Evolutionary conservation across 2,797 vertebrate genomes (phyloP).

Genomic region (Dryobates pubescens): DNA sequence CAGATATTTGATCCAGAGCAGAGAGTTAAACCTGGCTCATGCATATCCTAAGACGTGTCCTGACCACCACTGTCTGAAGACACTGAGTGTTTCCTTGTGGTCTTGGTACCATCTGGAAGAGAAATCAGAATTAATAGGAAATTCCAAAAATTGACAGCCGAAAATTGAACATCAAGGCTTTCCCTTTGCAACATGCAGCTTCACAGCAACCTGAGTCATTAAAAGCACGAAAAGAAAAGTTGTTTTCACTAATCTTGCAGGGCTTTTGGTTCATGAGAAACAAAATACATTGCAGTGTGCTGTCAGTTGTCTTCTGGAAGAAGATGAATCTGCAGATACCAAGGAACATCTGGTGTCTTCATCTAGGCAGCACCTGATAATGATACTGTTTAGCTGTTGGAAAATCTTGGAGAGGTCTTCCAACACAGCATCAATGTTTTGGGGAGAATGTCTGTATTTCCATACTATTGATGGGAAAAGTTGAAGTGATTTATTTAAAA

Average conservation of each 20-base stretch:
- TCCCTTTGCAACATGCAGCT: background rate
- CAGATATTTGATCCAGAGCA: background rate
- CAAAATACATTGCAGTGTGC: background rate
- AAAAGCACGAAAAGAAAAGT: background rate
- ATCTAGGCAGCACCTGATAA: background rate
- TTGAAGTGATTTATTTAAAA: background rate
- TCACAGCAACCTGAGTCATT: background rate
- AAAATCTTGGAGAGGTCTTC: background rate
- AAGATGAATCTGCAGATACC: background rate
- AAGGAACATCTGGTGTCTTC: background rate
- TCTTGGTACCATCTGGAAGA: background rate
- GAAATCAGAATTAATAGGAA: background rate
- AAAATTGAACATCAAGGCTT: background rate
- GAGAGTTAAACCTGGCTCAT: background rate
- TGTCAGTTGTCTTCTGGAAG: background rate
- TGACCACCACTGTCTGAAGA: background rate
- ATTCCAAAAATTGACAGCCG: background rate
- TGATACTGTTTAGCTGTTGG: background rate
- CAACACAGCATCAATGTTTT: background rate
- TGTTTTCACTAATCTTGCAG: background rate
- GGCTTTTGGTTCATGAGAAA: background rate
- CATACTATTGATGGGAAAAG: background rate
- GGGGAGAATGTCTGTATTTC: background rate
- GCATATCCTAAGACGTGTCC: background rate
- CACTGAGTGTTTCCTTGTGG: background rate